A percentile compares a stretch with the other conserved stretches of the same genome.
These are phyloP conservation scores for Mystacides longicornis DNA, from an alignment of 2,888 invertebrate genomes.

Conservation along the genomic window DNA sequence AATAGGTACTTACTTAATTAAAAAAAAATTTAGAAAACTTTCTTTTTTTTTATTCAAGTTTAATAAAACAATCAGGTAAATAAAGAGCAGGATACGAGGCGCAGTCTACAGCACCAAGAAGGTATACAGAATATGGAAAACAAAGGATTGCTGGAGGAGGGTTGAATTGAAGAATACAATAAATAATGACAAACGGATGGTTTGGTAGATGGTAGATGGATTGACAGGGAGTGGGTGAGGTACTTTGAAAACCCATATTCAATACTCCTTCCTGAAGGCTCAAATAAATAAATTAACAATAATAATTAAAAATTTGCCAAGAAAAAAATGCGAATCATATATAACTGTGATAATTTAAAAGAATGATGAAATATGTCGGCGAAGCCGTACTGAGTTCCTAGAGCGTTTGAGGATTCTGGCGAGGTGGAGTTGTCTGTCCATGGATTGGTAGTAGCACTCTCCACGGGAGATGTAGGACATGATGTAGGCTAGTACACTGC, in stretches of 20 bases:
- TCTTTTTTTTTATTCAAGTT: slow-evolving; percentile 18
- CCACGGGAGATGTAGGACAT: neutral
- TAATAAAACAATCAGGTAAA: slow-evolving; percentile 10
- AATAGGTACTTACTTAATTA: slow-evolving; percentile 4
- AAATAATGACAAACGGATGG: too few relatives aligned
- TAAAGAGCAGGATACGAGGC: slow-evolving; percentile 24
- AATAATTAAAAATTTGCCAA: slow-evolving; percentile 20
- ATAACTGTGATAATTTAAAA: slow-evolving; percentile 24
- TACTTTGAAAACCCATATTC: slow-evolving; percentile 14
- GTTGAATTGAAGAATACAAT: neutral
- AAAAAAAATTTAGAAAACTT: slow-evolving; percentile 14
- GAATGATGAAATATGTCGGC: slow-evolving; percentile 24
- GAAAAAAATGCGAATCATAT: slow-evolving; percentile 27
- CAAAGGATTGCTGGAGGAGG: neutral
- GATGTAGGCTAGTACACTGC: neutral
- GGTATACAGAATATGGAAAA: slow-evolving; percentile 21
- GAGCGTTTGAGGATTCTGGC: neutral
- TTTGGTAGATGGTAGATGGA: neutral
- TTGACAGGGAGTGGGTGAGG: neutral
- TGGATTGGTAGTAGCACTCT: neutral
- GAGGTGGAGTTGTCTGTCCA: neutral
- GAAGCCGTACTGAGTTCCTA: slow-evolving; percentile 18
- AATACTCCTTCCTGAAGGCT: slow-evolving; percentile 23
- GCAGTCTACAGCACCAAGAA: slow-evolving; percentile 25
- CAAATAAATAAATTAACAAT: slow-evolving; percentile 19